Conservation (phyloP, 2,113 vertebrate species). For the Cottus gobio region DNA sequence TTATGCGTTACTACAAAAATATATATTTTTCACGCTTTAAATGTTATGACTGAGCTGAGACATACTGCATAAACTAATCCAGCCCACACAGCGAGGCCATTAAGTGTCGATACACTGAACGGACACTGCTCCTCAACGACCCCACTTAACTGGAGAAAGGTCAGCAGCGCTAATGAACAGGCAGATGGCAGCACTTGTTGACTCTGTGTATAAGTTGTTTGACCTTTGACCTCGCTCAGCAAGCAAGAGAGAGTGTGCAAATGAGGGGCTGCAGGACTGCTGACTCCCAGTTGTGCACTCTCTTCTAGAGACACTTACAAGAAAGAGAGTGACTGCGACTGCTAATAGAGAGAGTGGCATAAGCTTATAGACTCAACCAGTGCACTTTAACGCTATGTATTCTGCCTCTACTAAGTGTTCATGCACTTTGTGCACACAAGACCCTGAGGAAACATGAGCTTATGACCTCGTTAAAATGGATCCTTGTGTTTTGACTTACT, state of each 20-base stretch:
- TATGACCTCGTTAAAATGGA: background rate
- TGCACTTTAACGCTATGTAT: background rate
- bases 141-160: constrained; percentile 52
- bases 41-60: background rate
- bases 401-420: background rate
- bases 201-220: constrained; percentile 62
- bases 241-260: constrained; percentile 25
- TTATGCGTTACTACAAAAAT: background rate
- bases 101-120: constrained; percentile 32
- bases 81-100: constrained; percentile 22
- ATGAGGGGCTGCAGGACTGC: constrained; percentile 20
- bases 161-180: constrained; percentile 59
- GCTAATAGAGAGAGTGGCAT: background rate
- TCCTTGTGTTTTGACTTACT: background rate
- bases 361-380: background rate
- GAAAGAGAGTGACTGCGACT: constrained; percentile 1
- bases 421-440: background rate
- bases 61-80: background rate
- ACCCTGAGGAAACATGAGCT: background rate
- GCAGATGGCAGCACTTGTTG: constrained; percentile 56
- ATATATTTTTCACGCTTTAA: background rate
- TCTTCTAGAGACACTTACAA: constrained; percentile 17
- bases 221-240: constrained; percentile 51
- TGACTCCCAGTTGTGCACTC: constrained; percentile 15
- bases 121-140: constrained; percentile 29